phyloP scores from a whole-genome alignment of 2,888 invertebrate genomes.

The Xestia rhomboidea region DNA sequence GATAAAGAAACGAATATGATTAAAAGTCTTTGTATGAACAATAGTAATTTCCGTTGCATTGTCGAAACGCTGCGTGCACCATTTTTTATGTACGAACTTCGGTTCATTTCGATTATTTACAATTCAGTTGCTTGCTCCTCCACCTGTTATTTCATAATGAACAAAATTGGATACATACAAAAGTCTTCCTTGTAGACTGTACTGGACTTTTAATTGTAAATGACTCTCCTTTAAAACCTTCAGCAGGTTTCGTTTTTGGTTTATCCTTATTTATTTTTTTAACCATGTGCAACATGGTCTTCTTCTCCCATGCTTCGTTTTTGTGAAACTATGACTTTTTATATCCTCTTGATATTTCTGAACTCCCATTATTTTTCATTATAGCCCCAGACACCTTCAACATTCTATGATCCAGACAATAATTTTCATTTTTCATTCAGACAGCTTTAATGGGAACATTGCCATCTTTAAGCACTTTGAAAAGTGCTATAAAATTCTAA shows the following conservation, averaged over 20 bases:
- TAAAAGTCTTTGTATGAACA: slow-evolving; percentile 37
- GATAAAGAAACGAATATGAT: slow-evolving; percentile 37
- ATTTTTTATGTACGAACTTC: slow-evolving; percentile 49
- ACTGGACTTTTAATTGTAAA: background rate
- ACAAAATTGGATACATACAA: background rate
- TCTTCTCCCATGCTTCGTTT: background rate
- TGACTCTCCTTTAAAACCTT: background rate
- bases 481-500: slow-evolving; percentile 41
- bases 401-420: background rate
- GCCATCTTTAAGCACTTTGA: slow-evolving; percentile 27
- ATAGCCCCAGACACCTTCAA: background rate
- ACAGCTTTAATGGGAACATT: slow-evolving; percentile 42
- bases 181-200: background rate
- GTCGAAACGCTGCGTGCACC: slow-evolving; percentile 37
- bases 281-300: background rate
- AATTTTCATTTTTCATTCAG: slow-evolving; percentile 29
- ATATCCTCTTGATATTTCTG: background rate
- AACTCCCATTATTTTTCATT: background rate
- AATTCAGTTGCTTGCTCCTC: slow-evolving; percentile 23
- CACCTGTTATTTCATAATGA: background rate
- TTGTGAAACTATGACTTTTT: background rate
- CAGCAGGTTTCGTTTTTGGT: background rate
- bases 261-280: background rate
- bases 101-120: slow-evolving; percentile 66
- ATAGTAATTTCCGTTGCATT: slow-evolving; percentile 27